Evolutionary conservation across 2,797 vertebrate genomes (phyloP).

Genomic region (Geotrypetes seraphini): DNA sequence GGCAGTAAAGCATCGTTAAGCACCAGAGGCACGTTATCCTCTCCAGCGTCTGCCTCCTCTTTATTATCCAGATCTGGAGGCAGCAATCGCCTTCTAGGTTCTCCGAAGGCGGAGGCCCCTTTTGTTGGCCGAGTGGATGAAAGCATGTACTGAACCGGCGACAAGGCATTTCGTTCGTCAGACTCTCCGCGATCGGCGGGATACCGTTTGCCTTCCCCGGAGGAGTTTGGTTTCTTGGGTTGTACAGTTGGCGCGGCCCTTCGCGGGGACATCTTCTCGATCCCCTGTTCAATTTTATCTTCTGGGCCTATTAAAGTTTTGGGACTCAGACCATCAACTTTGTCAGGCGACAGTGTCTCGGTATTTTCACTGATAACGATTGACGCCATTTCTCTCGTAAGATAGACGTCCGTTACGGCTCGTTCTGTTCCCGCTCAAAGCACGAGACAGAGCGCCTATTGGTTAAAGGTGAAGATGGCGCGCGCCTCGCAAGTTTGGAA

Average conservation of each 20-base stretch:
- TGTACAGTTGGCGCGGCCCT: no score
- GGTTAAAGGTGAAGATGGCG: no score
- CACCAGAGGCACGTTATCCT: neutral
- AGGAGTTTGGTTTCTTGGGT: no score
- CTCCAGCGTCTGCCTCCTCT: neutral
- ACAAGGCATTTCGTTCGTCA: neutral
- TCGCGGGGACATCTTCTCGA: rapidly evolving
- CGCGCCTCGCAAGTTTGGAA: no score
- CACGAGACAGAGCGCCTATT: no score
- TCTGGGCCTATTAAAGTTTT: neutral
- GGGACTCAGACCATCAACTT: neutral
- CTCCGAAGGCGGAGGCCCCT: slow-evolving; percentile 2
- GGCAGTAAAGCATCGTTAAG: slow-evolving; percentile 20
- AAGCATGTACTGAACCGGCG: slow-evolving; percentile 9
- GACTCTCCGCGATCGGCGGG: neutral
- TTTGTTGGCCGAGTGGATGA: slow-evolving; percentile 12
- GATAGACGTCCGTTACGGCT: no score
- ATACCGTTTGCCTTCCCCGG: no score
- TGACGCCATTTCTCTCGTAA: no score
- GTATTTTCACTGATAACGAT: no score
- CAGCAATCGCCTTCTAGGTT: slow-evolving; percentile 2
- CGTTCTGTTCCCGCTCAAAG: no score
- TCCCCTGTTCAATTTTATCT: no score
- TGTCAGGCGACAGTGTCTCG: no score
- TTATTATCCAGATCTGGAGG: neutral